Evolutionary conservation across 2,797 vertebrate genomes (phyloP), one percentile per base, ranked within the genome.

Genomic region (Petrocephalus sullivani): DNA sequence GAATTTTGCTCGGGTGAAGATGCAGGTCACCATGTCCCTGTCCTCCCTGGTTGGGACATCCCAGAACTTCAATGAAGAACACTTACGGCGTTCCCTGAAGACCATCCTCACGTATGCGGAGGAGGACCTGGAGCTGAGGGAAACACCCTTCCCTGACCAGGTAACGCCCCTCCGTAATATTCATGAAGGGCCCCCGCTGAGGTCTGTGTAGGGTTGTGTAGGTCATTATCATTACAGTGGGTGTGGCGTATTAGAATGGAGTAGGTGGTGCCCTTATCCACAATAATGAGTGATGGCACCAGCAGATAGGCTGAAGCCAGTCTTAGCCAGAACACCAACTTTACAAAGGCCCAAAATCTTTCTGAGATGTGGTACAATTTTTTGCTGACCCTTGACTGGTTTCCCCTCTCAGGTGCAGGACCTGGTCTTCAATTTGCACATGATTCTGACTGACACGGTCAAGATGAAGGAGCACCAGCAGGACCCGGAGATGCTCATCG

Each of bases 381-480:
- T 46, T 41, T 0, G 16, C 28, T n/a, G 33, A 0, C 33, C 33
- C n/a, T 64, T 46, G 8, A 60, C 19, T 61, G 33, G 54, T n/a
- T 1, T 19, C 8, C n/a, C 10, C 49, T 85, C 54, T 3, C 91
- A 98, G 97, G 97, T 98, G 54, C 97, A 98, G 92, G 97, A 98
- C 92, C 94, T 98, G 85, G 97, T 98, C 90, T 98, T 98, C 92
- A 98, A 98, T 92, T 92, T 98, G 89, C 97, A 98, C 95, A 98
- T 98, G 97, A 98, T 98, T 92, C 96, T 98, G 57, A 98, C 97
- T 0, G 97, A 98, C 93, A 98, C 97, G 0, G 97, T 98, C 49
- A 98, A 98, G 93, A 98, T 98, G 97, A 98, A 98, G 91, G 97
- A 98, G 85, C 96, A 98, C 90, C 97, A 98, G 92, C 96, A 98